phyloP scores from a whole-genome alignment of 2,888 invertebrate genomes.

The Brassicogethes aeneus region DNA sequence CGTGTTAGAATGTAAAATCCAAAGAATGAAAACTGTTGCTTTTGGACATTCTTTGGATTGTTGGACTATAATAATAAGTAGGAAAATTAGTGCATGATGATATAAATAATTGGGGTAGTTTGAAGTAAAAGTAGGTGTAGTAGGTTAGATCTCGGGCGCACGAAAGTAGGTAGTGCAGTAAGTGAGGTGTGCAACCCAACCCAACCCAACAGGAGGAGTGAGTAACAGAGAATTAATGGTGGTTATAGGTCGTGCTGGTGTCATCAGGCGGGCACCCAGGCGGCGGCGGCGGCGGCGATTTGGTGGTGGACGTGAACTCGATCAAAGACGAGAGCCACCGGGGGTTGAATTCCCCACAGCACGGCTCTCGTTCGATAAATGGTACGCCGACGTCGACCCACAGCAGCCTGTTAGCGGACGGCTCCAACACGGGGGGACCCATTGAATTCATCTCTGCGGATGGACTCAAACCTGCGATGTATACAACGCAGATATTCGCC shows the following conservation, averaged over 20 bases:
- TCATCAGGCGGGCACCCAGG: conserved; percentile 35
- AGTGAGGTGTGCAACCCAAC: no score
- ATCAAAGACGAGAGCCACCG: conserved; percentile 53
- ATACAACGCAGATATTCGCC: conserved; percentile 61
- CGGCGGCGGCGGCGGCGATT: conserved; percentile 35
- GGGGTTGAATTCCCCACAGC: conserved; percentile 55
- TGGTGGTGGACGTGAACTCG: conserved; percentile 45
- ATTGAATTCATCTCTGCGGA: conserved; percentile 44
- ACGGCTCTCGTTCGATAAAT: conserved; percentile 58
- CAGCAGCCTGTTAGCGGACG: conserved; percentile 51
- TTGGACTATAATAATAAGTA: background rate
- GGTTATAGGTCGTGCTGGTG: conserved; percentile 43
- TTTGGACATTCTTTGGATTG: conserved; percentile 21
- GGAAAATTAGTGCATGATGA: conserved; percentile 14
- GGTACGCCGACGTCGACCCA: conserved; percentile 59
- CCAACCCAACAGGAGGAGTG: background rate
- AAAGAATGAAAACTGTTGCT: conserved; percentile 21
- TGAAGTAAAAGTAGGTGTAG: conserved; percentile 9
- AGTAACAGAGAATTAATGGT: conserved; percentile 18
- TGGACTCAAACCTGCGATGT: conserved; percentile 51
- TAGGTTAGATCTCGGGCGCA: conserved; percentile 28
- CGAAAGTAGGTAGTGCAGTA: conserved; percentile 19
- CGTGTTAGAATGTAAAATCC: no score
- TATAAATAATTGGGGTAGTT: background rate
- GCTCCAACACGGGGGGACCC: conserved; percentile 39